Evolutionary conservation across 2,888 invertebrate genomes (phyloP).

Genomic region (Strigamia transsilvanica): DNA sequence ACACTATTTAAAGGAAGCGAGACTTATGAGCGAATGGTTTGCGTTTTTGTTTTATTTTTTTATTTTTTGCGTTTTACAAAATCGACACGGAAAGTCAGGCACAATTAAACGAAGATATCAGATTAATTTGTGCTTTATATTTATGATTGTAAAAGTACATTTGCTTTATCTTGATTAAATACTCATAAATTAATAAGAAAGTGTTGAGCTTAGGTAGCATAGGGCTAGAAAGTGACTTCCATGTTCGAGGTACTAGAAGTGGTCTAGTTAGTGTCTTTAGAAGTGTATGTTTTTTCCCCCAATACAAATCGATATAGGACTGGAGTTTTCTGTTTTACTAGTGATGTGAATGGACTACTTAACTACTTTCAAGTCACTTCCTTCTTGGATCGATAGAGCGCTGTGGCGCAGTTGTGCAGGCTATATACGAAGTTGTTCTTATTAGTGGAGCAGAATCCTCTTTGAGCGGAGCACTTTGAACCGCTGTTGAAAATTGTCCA

Average conservation of each 20-base stretch:
- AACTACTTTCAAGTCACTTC: slow-evolving; percentile 45
- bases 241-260: no score
- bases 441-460: slow-evolving; percentile 45
- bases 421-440: slow-evolving; percentile 41
- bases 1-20: slow-evolving; percentile 21
- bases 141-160: neutral
- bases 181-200: no score
- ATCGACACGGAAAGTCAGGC: slow-evolving; percentile 22
- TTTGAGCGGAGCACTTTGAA: slow-evolving; percentile 41
- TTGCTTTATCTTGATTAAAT: neutral
- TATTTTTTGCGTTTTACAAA: neutral
- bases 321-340: slow-evolving; percentile 13
- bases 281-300: neutral
- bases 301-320: slow-evolving; percentile 22
- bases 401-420: slow-evolving; percentile 36
- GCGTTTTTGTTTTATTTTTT: neutral
- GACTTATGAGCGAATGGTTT: neutral
- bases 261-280: neutral
- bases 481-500: slow-evolving; percentile 42
- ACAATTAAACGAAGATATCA: neutral
- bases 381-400: slow-evolving; percentile 44
- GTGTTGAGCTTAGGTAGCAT: no score
- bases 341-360: slow-evolving; percentile 48
- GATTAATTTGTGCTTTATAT: neutral
- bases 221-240: no score